phyloP scores from a whole-genome alignment of 2,888 invertebrate species.

The Creontiades dilutus region DNA sequence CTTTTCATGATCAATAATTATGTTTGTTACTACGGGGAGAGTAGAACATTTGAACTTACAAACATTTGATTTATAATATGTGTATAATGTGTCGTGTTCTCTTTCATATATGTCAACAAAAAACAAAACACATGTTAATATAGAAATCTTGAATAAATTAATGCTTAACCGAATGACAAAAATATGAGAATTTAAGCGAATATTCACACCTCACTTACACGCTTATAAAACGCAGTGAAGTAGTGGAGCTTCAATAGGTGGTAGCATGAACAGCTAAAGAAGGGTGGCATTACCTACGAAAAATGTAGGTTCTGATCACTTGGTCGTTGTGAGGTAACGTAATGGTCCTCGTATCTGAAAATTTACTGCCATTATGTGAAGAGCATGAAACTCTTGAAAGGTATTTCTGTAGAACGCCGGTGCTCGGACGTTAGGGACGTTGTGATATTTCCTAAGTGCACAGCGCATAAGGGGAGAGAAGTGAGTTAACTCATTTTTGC shows the following conservation, averaged over 20 bases:
- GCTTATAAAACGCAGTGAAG: slow-evolving; percentile 52
- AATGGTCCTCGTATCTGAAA: slow-evolving; percentile 40
- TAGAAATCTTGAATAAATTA: background rate
- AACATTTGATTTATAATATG: too few relatives aligned
- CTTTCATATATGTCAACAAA: too few relatives aligned
- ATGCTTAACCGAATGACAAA: background rate
- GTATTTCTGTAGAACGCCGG: too few relatives aligned
- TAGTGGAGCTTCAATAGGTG: background rate
- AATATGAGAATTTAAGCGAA: background rate
- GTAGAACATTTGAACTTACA: too few relatives aligned
- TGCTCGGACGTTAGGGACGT: too few relatives aligned
- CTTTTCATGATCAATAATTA: too few relatives aligned
- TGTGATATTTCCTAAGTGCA: too few relatives aligned
- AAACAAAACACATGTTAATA: too few relatives aligned
- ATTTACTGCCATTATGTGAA: slow-evolving; percentile 19
- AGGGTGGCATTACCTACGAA: background rate
- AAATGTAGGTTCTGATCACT: background rate
- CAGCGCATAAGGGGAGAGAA: too few relatives aligned
- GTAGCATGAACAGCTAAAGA: background rate
- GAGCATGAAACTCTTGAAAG: background rate
- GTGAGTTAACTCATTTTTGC: too few relatives aligned
- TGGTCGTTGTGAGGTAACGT: background rate
- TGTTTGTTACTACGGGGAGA: too few relatives aligned
- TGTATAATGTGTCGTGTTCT: too few relatives aligned
- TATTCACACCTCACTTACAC: slow-evolving; percentile 46